phyloP scores from a whole-genome alignment of 2,797 vertebrate genomes.

The Etheostoma perlongum region DNA sequence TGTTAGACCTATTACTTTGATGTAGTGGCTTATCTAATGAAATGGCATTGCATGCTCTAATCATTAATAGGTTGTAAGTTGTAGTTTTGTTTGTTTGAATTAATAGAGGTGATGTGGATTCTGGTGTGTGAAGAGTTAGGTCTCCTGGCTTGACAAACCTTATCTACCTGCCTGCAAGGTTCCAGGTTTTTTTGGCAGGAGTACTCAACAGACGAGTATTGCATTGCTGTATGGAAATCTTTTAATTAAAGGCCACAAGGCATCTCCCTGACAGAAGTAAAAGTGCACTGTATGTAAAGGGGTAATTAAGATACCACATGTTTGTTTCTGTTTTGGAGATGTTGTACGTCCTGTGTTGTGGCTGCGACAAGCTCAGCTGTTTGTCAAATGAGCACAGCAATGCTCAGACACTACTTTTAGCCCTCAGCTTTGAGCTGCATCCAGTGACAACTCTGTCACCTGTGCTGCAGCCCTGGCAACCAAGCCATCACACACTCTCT shows the following conservation, averaged over 20 bases:
- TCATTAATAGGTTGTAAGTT: slow-evolving; percentile 16
- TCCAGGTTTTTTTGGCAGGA: slow-evolving; percentile 27
- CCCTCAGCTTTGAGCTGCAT: slow-evolving; percentile 64
- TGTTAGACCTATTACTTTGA: slow-evolving; percentile 38
- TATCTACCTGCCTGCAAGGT: slow-evolving; percentile 30
- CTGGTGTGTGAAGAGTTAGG: slow-evolving; percentile 22
- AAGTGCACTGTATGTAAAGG: slow-evolving; percentile 26
- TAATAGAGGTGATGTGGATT: slow-evolving; percentile 3
- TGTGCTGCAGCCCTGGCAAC: slow-evolving; percentile 69
- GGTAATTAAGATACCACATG: slow-evolving; percentile 47
- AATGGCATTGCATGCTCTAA: slow-evolving; percentile 2
- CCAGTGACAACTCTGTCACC: slow-evolving; percentile 76
- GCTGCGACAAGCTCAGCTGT: slow-evolving; percentile 79
- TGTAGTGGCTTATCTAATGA: slow-evolving; percentile 33
- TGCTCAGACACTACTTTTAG: slow-evolving; percentile 78
- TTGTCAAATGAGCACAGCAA: slow-evolving; percentile 69
- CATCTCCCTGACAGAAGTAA: slow-evolving; percentile 29
- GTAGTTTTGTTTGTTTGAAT: slow-evolving; percentile 16
- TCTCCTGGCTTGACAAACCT: slow-evolving; percentile 26
- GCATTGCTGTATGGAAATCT: slow-evolving; percentile 33
- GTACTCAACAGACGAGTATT: neutral
- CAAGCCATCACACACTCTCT: slow-evolving; percentile 58
- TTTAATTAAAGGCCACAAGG: slow-evolving; percentile 45
- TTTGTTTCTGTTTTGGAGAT: slow-evolving; percentile 75
- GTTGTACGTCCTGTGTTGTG: slow-evolving; percentile 71